A percentile compares a stretch with the other conserved stretches of the same genome.
Evolutionary conservation across 2,113 vertebrate genomes (phyloP).

Genomic region (Aplodontia rufa): DNA sequence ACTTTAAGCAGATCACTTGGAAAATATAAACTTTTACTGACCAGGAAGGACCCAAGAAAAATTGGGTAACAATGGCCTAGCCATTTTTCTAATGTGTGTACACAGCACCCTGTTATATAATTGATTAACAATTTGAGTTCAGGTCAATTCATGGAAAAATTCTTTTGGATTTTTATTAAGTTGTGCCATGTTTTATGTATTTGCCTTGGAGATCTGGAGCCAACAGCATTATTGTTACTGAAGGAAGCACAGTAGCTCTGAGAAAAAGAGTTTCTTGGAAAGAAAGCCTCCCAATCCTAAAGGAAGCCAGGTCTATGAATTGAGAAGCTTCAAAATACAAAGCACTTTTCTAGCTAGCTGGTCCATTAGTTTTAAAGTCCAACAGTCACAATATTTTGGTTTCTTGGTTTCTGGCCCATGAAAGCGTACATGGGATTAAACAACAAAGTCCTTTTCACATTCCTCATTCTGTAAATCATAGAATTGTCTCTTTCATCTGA

Average conservation of each 20-base stretch:
- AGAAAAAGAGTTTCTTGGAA: background rate
- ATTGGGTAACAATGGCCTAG: background rate
- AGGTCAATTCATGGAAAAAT: background rate
- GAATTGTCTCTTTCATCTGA: background rate
- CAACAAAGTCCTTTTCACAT: background rate
- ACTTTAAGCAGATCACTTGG: background rate
- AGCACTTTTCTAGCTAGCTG: background rate
- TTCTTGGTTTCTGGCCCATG: background rate
- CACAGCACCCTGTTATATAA: background rate
- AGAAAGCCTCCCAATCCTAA: background rate
- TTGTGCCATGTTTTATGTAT: fast-evolving
- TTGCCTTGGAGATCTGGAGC: background rate
- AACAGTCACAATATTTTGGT: background rate
- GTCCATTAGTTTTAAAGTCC: background rate
- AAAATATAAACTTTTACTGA: background rate
- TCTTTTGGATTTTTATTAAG: background rate
- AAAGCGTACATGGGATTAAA: background rate
- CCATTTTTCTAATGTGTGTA: background rate
- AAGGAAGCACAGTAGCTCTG: background rate
- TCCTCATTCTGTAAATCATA: background rate
- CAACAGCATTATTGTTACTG: background rate
- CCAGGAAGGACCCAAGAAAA: background rate
- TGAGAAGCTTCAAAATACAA: background rate
- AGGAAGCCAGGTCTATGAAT: background rate
- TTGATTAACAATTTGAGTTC: background rate